Evolutionary conservation across 2,113 vertebrate genomes (phyloP), one percentile per base, ranked within the genome.

Genomic region (Myrmophylax atrothorax): DNA sequence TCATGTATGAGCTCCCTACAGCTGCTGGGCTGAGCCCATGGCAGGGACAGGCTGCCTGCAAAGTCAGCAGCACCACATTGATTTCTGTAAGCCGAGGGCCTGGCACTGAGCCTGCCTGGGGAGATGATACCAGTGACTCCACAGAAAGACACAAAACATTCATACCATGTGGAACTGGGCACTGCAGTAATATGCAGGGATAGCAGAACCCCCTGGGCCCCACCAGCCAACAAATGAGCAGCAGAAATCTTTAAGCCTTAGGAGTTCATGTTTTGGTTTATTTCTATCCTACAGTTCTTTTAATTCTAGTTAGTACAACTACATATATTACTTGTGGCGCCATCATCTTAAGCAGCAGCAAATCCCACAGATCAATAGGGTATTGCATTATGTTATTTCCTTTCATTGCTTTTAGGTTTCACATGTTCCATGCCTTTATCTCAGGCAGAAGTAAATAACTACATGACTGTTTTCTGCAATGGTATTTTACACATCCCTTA

Each of bases 331-430:
- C 37, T 55, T 35, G 24, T 47, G 68, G 55, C 6, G 18, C 46
- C 52, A 6, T 10, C 10, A 0, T 37, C 35, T 85, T 42, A 35
- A 67, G 63, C 35, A 47, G 75, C 14, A 74, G 53, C 17, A 14
- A 80, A 94, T 77, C 24, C 83, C 74, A 42, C 90, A 67, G 83
- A 93, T 96, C 91, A 84, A 93, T 95, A 90, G n/a, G 63, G 46
- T 3, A 1, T 6, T 93, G 91, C 92, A 81, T 94, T 90, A 70
- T 11, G 49, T 63, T 50, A 35, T 37, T 85, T 52, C 52, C 49
- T 87, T 68, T 76, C 66, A 64, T 23, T 88, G 88, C 59, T 92
- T 93, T 92, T 55, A 92, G 35, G 20, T 42, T 75, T 80, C 72
- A 26, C 40, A 6, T 35, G 67, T 93, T 74, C 75, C 67, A 50